These are phyloP conservation scores for Ochlodes sylvanus DNA, from an alignment of 2,888 invertebrate species.

Conservation along the genomic window DNA sequence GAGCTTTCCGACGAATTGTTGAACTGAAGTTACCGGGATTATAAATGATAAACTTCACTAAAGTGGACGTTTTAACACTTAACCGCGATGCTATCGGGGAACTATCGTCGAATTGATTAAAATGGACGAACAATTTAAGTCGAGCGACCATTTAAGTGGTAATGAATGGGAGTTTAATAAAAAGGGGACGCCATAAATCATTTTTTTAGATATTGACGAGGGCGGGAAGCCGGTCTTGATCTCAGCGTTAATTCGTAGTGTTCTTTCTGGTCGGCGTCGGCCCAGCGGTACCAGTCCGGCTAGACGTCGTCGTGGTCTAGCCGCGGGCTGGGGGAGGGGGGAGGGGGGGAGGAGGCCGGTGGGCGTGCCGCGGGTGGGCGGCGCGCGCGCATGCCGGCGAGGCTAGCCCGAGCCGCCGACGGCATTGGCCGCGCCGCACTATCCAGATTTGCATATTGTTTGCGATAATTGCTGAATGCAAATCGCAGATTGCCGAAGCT, in stretches of 20 bases:
- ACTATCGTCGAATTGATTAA: constrained; percentile 8
- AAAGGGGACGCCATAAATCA: constrained; percentile 12
- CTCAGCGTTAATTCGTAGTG: constrained; percentile 2
- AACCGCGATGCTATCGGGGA: background rate
- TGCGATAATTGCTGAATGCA: constrained; percentile 38
- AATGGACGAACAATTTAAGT: constrained; percentile 12
- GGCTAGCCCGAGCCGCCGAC: constrained; percentile 23
- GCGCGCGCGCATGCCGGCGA: constrained; percentile 56
- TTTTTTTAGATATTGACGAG: constrained; percentile 2
- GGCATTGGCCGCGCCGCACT: constrained; percentile 30
- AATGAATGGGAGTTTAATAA: constrained; percentile 26
- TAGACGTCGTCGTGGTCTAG: constrained; percentile 17
- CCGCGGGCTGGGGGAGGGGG: constrained; percentile 43
- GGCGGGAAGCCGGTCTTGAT: constrained; percentile 1
- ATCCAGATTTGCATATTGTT: constrained; percentile 34
- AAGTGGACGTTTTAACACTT: constrained; percentile 5
- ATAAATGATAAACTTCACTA: background rate
- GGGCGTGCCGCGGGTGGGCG: constrained; percentile 51
- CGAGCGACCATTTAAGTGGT: background rate
- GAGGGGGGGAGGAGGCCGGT: constrained; percentile 48
- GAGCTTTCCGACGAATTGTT: background rate
- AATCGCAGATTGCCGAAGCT: constrained; percentile 32
- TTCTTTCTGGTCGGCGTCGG: too few relatives aligned
- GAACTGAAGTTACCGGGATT: background rate
- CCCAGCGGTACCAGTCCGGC: background rate